Evolutionary conservation across 2,797 vertebrate genomes (phyloP).

Genomic region (Periophthalmus magnuspinnatus): DNA sequence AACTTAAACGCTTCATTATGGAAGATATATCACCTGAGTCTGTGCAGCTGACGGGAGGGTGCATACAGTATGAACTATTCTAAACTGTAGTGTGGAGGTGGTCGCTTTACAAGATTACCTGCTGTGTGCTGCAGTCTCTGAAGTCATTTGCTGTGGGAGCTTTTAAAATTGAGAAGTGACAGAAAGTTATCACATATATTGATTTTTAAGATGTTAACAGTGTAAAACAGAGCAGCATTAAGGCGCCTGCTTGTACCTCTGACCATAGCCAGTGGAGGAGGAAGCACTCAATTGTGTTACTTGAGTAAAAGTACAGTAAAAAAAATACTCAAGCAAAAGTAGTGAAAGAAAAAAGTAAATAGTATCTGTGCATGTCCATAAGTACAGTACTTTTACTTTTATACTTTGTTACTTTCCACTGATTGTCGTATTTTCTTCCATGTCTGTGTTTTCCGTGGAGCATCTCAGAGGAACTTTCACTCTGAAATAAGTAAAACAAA

Average conservation of each 20-base stretch:
- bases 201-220: neutral
- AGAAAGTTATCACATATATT: neutral
- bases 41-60: slow-evolving; percentile 13
- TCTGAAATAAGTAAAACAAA: no score
- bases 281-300: no score
- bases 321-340: no score
- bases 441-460: no score
- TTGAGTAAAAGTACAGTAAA: no score
- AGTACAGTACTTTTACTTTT: no score
- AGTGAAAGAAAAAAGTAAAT: no score
- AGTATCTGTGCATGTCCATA: no score
- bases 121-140: neutral
- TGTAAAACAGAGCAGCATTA: neutral
- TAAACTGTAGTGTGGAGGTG: neutral
- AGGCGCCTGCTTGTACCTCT: neutral
- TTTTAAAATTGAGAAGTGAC: neutral
- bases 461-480: no score
- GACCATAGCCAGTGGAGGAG: no score
- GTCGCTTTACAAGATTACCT: neutral
- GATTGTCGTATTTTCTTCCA: no score
- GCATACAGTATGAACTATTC: neutral
- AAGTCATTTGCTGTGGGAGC: neutral
- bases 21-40: slow-evolving; percentile 30
- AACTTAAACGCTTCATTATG: slow-evolving; percentile 44
- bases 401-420: no score